Percentiles rank a stretch among this genome's conserved stretches.
These are phyloP conservation scores for Sciurus carolinensis DNA, from an alignment of 2,797 vertebrate species.

Conservation along the genomic window DNA sequence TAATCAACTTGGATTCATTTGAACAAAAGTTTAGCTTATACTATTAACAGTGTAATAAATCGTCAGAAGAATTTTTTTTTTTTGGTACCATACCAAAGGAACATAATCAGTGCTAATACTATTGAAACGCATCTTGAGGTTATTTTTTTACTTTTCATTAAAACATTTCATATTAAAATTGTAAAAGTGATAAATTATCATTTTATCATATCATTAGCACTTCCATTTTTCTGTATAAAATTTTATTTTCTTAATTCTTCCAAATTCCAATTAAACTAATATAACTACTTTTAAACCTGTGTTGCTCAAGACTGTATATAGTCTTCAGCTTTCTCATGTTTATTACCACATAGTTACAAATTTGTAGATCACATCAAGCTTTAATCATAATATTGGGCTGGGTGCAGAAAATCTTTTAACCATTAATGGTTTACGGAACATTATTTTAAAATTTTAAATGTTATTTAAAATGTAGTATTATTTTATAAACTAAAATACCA, in stretches of 20 bases:
- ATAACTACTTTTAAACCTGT: neutral
- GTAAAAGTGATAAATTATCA: neutral
- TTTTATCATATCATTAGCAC: neutral
- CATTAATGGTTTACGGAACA: neutral
- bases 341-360: slow-evolving; percentile 14
- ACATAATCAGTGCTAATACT: neutral
- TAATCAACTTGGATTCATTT: slow-evolving; percentile 33
- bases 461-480: neutral
- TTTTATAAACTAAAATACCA: slow-evolving; percentile 46
- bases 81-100: neutral
- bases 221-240: neutral
- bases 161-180: slow-evolving; percentile 41
- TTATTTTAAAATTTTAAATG: neutral
- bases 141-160: neutral
- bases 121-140: neutral
- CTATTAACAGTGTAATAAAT: slow-evolving; percentile 39
- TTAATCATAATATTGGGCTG: neutral
- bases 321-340: neutral
- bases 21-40: slow-evolving; percentile 43
- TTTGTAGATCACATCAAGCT: neutral
- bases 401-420: neutral
- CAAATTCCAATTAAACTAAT: slow-evolving; percentile 38
- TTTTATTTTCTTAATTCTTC: neutral
- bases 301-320: neutral
- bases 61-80: neutral